A percentile compares a stretch with the other conserved stretches of the same genome.
These are phyloP conservation scores for Danionella dracula DNA, from an alignment of 2,797 vertebrate genomes.

Conservation along the genomic window DNA sequence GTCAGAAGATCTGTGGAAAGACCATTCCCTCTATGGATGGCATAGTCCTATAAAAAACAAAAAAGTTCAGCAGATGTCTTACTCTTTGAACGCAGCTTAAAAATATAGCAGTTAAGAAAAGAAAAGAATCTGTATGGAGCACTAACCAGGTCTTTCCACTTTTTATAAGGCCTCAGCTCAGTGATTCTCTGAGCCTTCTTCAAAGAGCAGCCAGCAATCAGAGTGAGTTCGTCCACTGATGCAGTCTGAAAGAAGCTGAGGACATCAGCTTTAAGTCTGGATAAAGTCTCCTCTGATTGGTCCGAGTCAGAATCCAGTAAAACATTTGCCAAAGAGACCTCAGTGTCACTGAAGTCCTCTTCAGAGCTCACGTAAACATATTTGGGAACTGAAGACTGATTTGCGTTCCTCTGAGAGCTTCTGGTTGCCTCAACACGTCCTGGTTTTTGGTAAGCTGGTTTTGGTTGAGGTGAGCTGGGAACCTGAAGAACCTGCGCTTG, in stretches of 20 bases:
- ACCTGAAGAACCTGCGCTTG: constrained; percentile 6
- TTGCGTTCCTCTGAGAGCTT: constrained; percentile 3
- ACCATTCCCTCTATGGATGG: constrained; percentile 64
- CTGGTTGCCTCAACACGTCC: constrained; percentile 5
- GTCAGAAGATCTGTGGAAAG: constrained; percentile 75
- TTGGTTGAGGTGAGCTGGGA: neutral
- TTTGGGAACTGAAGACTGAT: neutral
- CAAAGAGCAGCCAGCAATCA: constrained; percentile 80
- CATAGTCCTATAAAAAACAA: constrained; percentile 72
- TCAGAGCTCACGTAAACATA: constrained; percentile 35
- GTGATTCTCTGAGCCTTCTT: constrained; percentile 82
- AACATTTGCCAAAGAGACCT: constrained; percentile 54
- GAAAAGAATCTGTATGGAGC: neutral
- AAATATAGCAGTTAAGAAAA: neutral
- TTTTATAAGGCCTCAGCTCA: constrained; percentile 79
- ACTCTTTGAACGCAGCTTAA: constrained; percentile 4
- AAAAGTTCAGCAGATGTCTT: neutral
- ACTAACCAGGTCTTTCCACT: constrained; percentile 79
- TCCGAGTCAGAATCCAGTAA: constrained; percentile 59
- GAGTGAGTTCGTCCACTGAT: constrained; percentile 70
- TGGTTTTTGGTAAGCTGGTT: neutral
- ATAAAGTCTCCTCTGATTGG: constrained; percentile 63
- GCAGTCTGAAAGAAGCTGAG: constrained; percentile 76
- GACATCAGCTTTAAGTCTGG: constrained; percentile 72
- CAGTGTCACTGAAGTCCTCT: constrained; percentile 35